These are phyloP conservation scores for Cheiracanthium punctorium DNA, from an alignment of 2,888 invertebrate species.

Conservation along the genomic window DNA sequence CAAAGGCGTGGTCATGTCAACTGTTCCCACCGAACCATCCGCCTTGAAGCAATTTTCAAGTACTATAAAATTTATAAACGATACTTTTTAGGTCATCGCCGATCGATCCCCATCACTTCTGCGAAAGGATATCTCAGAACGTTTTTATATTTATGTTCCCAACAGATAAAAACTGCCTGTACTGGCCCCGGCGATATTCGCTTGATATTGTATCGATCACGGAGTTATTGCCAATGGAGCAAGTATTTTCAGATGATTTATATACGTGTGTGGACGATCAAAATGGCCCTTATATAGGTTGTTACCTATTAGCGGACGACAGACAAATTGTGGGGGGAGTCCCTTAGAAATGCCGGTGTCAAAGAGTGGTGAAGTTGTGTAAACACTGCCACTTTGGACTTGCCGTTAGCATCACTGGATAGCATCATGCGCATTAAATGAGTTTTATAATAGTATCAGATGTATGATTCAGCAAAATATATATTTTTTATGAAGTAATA, in stretches of 20 bases:
- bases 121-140: not conserved
- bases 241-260: not conserved
- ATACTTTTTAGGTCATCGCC: not conserved
- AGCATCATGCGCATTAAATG: too few species aligned
- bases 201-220: not conserved
- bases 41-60: not conserved
- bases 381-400: too few species aligned
- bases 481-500: too few species aligned
- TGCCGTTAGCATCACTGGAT: too few species aligned
- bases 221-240: not conserved
- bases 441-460: too few species aligned
- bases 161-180: not conserved
- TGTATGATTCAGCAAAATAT: too few species aligned
- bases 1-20: too few species aligned
- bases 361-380: too few species aligned
- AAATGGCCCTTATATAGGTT: not conserved
- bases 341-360: too few species aligned
- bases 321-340: too few species aligned
- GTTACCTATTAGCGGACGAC: too few species aligned
- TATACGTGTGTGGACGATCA: not conserved
- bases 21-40: too few species aligned
- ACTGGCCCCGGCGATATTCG: not conserved
- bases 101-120: not conserved
- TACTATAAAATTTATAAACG: slow-evolving; percentile 6
- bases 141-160: not conserved